phyloP scores from a whole-genome alignment of 2,888 invertebrate species.

The Eupithecia abbreviata region DNA sequence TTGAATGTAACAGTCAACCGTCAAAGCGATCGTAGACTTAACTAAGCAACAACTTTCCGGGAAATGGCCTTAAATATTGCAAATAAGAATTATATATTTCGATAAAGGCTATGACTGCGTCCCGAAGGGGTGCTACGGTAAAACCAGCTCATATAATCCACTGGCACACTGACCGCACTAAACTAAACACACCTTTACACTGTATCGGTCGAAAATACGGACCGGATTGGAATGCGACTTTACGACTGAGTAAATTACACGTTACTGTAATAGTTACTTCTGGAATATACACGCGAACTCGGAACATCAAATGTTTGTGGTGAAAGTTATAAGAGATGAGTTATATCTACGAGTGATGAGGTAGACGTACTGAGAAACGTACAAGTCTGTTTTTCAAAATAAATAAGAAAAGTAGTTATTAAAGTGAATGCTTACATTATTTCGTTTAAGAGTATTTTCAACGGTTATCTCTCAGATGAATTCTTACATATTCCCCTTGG shows the following conservation, averaged over 20 bases:
- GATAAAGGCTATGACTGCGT: slow-evolving; percentile 50
- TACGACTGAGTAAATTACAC: slow-evolving; percentile 22
- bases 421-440: neutral
- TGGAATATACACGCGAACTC: neutral
- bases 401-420: neutral
- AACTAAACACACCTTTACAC: slow-evolving; percentile 32
- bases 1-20: neutral
- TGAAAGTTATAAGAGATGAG: neutral
- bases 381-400: neutral
- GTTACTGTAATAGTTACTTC: slow-evolving; percentile 16
- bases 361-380: too few species aligned
- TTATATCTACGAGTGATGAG: neutral
- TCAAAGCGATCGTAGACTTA: neutral
- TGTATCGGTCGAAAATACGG: slow-evolving; percentile 20
- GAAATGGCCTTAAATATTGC: slow-evolving; percentile 7
- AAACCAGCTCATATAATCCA: slow-evolving; percentile 44
- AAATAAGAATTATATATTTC: slow-evolving; percentile 57
- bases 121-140: slow-evolving; percentile 48
- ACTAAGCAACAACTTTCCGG: neutral
- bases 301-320: neutral
- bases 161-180: slow-evolving; percentile 35
- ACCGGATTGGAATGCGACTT: slow-evolving; percentile 21
- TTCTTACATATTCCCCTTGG: neutral
- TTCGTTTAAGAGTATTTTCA: neutral
- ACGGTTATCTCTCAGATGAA: neutral